phyloP scores from a whole-genome alignment of 1,140 invertebrate species.

The Trichonephila clavata region DNA sequence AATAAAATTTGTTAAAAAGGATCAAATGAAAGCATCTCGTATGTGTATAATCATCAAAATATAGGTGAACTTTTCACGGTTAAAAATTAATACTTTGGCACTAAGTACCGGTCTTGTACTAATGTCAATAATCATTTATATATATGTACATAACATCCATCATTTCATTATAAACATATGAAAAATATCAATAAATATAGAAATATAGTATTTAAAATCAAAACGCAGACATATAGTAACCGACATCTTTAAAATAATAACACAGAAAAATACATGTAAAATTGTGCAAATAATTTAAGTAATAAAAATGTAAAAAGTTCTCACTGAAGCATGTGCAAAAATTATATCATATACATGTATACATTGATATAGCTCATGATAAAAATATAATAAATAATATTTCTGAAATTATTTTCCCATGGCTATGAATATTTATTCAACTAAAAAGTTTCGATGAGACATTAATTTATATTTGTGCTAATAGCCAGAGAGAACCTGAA shows the following conservation, averaged over 20 bases:
- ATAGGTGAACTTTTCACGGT: slow-evolving; percentile 44
- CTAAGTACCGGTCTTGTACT: slow-evolving; percentile 35
- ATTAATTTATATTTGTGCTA: too few species aligned
- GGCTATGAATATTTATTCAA: background rate
- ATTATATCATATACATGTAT: background rate
- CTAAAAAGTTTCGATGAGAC: too few species aligned
- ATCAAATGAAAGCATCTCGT: background rate
- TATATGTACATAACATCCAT: slow-evolving; percentile 57
- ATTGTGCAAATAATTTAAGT: slow-evolving; percentile 19
- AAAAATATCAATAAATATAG: slow-evolving; percentile 42
- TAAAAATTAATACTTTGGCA: slow-evolving; percentile 62
- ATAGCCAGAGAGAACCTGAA: too few species aligned
- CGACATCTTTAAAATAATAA: background rate
- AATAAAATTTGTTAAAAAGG: background rate
- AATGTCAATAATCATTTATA: slow-evolving; percentile 55
- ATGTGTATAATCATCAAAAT: slow-evolving; percentile 49
- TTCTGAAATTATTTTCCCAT: background rate
- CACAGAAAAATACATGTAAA: slow-evolving; percentile 11
- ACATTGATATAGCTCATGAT: too few species aligned
- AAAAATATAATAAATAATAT: background rate
- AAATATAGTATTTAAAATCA: background rate
- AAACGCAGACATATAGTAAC: slow-evolving; percentile 9
- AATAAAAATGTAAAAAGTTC: background rate
- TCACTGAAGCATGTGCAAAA: background rate
- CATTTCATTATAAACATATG: slow-evolving; percentile 37